These are phyloP conservation scores for Meandrina meandrites DNA, from an alignment of 92 coral and sea anemone genomes.

Conservation along the genomic window DNA sequence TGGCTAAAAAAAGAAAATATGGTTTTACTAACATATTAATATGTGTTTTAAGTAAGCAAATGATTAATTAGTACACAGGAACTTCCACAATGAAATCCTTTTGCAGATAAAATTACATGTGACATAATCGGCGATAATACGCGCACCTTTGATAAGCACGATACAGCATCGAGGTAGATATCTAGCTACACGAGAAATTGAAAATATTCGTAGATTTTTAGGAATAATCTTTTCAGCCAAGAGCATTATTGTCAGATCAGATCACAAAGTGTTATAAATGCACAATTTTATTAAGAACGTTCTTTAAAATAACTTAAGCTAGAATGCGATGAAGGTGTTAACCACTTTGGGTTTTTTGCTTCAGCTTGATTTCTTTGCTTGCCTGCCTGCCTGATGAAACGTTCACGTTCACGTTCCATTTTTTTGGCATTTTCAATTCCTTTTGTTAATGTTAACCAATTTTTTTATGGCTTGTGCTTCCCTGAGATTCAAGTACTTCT, in stretches of 20 bases:
- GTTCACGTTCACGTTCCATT: not conserved
- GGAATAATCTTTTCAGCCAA: not conserved
- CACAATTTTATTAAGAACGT: too few relatives aligned
- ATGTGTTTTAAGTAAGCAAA: too few relatives aligned
- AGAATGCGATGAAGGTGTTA: too few relatives aligned
- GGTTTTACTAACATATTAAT: not conserved
- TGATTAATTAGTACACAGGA: not conserved
- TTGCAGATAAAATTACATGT: not conserved
- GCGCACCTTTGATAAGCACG: not conserved
- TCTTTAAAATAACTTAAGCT: too few relatives aligned
- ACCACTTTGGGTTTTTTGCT: too few relatives aligned
- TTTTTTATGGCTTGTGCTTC: not conserved
- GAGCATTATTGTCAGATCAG: not conserved
- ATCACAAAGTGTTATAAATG: not conserved
- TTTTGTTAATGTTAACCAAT: not conserved
- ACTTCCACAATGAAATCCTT: not conserved
- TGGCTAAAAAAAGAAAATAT: constrained; percentile 46
- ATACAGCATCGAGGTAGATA: not conserved
- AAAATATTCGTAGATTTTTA: not conserved
- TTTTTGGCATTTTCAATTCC: not conserved
- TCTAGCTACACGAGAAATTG: not conserved
- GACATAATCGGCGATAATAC: not conserved
- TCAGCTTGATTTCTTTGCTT: not conserved
- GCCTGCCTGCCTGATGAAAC: not conserved
- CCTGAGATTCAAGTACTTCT: not conserved